Evolutionary conservation across 2,113 vertebrate genomes (phyloP).

Genomic region (Machaerirhynchus nigripectus): DNA sequence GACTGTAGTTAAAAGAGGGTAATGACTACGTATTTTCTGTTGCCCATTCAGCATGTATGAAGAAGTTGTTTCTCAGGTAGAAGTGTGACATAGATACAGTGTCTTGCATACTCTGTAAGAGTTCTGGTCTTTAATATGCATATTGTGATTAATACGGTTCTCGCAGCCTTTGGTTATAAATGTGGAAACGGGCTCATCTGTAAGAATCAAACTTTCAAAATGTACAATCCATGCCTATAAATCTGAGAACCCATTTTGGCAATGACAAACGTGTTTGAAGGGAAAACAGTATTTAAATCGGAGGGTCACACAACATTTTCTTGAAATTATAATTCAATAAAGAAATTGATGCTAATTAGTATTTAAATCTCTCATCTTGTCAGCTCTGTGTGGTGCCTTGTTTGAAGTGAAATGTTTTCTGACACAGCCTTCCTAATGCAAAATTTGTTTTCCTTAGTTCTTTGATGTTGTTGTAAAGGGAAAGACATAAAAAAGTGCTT

Average conservation of each 20-base stretch:
- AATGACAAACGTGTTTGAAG: neutral
- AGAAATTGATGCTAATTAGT: constrained; percentile 29
- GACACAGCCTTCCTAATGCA: neutral
- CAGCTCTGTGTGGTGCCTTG: constrained; percentile 3
- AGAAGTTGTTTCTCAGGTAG: neutral
- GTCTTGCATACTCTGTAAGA: neutral
- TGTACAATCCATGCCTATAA: neutral
- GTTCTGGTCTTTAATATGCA: neutral
- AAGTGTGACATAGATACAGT: neutral
- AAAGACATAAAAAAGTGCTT: neutral
- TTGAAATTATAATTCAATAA: constrained; percentile 20
- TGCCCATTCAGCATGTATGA: neutral
- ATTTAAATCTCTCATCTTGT: constrained; percentile 36
- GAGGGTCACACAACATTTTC: neutral
- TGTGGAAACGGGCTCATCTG: neutral
- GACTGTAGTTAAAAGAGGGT: neutral
- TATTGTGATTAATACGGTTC: neutral
- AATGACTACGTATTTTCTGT: neutral
- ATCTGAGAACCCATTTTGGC: neutral
- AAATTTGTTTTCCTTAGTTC: constrained; percentile 23
- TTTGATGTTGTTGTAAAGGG: constrained; percentile 35
- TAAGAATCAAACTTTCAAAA: neutral
- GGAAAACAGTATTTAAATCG: constrained; percentile 38
- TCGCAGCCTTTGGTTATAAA: neutral
- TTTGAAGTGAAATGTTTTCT: constrained; percentile 36